Conservation (phyloP, 2,113 vertebrate species). For the Saguinus midas region DNA sequence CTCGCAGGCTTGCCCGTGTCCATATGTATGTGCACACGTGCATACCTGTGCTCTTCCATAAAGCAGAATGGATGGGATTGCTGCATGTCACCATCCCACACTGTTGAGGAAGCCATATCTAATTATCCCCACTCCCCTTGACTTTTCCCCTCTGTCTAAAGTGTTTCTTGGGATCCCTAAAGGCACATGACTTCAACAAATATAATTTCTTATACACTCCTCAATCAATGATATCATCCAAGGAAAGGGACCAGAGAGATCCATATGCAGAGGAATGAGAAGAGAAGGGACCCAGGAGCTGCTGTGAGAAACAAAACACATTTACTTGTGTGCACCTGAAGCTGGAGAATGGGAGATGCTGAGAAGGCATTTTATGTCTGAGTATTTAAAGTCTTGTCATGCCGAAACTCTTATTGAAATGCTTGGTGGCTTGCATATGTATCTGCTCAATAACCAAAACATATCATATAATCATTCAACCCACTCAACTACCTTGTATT, state of each 20-base stretch:
- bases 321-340: neutral
- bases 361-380: neutral
- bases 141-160: neutral
- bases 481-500: neutral
- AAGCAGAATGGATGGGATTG: rapidly evolving
- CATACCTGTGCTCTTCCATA: neutral
- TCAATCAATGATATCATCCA: neutral
- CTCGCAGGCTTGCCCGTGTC: rapidly evolving
- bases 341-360: neutral
- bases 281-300: neutral
- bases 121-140: neutral
- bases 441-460: neutral
- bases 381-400: neutral
- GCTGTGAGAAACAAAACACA: neutral
- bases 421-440: neutral
- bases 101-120: neutral
- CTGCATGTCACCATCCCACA: neutral
- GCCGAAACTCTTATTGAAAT: neutral
- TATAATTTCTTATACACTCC: neutral
- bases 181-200: neutral
- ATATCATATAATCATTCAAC: neutral
- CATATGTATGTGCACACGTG: too few relatives aligned
- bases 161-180: neutral
- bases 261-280: neutral
- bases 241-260: neutral